Conservation (phyloP, 2,888 invertebrate genomes). For the Sipha maydis region DNA sequence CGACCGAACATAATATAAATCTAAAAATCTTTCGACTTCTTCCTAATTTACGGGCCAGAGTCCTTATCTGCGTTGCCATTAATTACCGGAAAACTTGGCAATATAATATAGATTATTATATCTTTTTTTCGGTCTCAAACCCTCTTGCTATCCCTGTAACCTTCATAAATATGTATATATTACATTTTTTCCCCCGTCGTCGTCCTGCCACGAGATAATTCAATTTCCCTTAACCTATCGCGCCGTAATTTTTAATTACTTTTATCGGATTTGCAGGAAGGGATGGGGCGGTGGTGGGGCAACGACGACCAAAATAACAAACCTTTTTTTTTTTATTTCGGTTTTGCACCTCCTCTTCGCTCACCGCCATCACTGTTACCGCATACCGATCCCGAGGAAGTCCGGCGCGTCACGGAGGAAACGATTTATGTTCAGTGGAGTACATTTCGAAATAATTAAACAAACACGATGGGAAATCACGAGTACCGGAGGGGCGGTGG, state of each 20-base stretch:
- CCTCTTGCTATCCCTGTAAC: constrained; percentile 30
- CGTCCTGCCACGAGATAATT: constrained; percentile 59
- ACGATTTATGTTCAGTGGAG: constrained; percentile 58
- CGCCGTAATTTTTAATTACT: constrained; percentile 62
- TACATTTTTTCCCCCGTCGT: constrained; percentile 32
- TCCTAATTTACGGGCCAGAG: constrained; percentile 54
- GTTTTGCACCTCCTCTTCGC: not conserved
- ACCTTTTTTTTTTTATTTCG: constrained; percentile 45
- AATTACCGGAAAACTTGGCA: constrained; percentile 62
- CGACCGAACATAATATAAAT: constrained; percentile 35
- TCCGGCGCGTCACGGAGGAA: constrained; percentile 62
- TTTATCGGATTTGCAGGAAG: constrained; percentile 55
- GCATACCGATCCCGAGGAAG: constrained; percentile 53
- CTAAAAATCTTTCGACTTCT: constrained; percentile 57
- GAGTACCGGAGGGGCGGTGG: not conserved
- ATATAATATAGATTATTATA: constrained; percentile 58
- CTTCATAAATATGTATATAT: constrained; percentile 56
- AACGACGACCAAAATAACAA: constrained; percentile 57
- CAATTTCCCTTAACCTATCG: constrained; percentile 62
- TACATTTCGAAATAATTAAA: constrained; percentile 63
- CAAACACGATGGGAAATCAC: constrained; percentile 62
- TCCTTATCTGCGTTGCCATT: constrained; percentile 60
- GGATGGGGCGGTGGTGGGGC: constrained; percentile 14
- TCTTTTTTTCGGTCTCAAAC: constrained; percentile 33
- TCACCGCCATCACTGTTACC: not conserved